Conservation (phyloP, 2,113 vertebrate genomes). For the Carassius gibelio region DNA sequence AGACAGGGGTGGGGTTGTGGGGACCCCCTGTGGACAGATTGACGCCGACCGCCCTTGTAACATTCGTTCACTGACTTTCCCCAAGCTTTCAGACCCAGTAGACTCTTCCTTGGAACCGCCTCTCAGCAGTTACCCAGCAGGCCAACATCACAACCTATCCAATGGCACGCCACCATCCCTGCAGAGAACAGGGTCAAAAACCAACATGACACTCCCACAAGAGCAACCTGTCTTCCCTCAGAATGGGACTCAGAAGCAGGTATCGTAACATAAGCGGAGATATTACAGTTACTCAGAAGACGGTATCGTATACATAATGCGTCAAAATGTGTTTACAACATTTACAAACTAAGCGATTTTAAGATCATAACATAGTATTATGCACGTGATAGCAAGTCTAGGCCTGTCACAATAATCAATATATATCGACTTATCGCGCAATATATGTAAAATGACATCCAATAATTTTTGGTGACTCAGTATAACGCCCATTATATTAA, state of each 20-base stretch:
- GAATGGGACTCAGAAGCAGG: constrained; percentile 69
- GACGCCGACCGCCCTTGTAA: constrained; percentile 83
- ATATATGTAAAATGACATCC: too few relatives aligned
- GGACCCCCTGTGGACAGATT: constrained; percentile 66
- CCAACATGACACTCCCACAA: constrained; percentile 61
- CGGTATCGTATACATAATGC: constrained; percentile 57
- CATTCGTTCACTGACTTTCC: constrained; percentile 95
- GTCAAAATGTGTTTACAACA: too few relatives aligned
- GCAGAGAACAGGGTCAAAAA: constrained; percentile 47
- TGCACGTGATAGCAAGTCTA: too few relatives aligned
- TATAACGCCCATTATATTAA: too few relatives aligned
- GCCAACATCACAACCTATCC: constrained; percentile 66
- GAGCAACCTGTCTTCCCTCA: constrained; percentile 57
- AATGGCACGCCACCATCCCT: constrained; percentile 74
- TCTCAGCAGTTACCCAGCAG: constrained; percentile 60
- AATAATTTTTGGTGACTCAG: too few relatives aligned
- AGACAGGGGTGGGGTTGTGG: constrained; percentile 78
- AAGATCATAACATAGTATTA: too few relatives aligned
- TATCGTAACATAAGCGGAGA: constrained; percentile 49
- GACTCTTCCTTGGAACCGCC: constrained; percentile 65
- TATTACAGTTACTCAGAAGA: constrained; percentile 59
- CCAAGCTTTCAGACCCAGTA: constrained; percentile 90
- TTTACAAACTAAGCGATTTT: too few relatives aligned
- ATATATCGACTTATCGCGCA: too few relatives aligned
- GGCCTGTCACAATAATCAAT: too few relatives aligned